Base-by-base conservation (phyloP, 2,797 vertebrate genomes). In the Anguilla obscura region DNA sequence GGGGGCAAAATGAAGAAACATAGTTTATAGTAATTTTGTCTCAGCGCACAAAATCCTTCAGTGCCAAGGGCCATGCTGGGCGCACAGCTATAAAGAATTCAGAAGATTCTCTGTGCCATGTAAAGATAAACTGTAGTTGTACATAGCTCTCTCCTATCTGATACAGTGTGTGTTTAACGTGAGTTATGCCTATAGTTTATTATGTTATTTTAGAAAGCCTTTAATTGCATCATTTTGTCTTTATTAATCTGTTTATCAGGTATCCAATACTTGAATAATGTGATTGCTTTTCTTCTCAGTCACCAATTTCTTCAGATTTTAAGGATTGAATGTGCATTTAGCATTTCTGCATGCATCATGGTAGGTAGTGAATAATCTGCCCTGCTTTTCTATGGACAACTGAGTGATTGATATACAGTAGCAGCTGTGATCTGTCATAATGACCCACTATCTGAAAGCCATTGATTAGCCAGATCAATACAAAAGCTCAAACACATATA, bases 401-500 rank as follows among this genome's bases (percentile, higher is more conserved):
- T 88, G 82, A 74, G 50, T 88, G 80, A 85, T 85, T 88, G 24
- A 74, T 45, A 18, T 33, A 48, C 21, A 40, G 36, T 9, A 1
- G 82, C 30, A n/a, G 45, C 58, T 8, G 82, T 56, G 48, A 87
- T 85, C 85, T 85, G 87, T 88, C 82, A 74, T 36, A 40, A 36
- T 33, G 36, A 76, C 74, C 74, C 74, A 76, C 60, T 9, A 84
- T 56, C 63, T 69, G 79, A 56, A 71, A 50, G 54, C 21, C 14
- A 48, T 88, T 50, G 63, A 74, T 69, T 18, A n/a, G 50, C 63
- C 66, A 83, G 40, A 76, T 40, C 74, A 40, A 76, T 76, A 76
- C 74, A 71, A 50, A 12, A 85, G 30, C 83, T 71, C 4, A 40
- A 50, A 54, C n/a, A 66, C 83, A 56, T 1, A 30, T 14, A 3